A percentile compares a stretch with the other conserved stretches of the same genome.
Evolutionary conservation across 2,888 invertebrate species (phyloP).

Genomic region (Stenoptilia bipunctidactyla): DNA sequence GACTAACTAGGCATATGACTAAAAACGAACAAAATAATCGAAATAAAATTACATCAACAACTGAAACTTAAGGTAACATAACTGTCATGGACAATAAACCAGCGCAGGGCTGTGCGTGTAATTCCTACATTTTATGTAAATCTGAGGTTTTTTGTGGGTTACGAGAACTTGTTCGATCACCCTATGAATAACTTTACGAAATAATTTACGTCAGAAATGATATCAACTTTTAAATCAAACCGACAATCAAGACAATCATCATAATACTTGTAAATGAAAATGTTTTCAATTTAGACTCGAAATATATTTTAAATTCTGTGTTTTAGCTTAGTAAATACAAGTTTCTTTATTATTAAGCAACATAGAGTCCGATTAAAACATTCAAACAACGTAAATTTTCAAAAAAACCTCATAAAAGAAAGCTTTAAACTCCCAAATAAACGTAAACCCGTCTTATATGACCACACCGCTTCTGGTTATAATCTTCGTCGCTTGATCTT

Average conservation of each 20-base stretch:
- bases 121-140: conserved; percentile 41
- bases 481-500: conserved; percentile 54
- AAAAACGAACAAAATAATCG: conserved; percentile 29
- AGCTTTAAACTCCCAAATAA: neutral
- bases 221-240: too few relatives aligned
- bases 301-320: too few relatives aligned
- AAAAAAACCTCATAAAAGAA: too few relatives aligned
- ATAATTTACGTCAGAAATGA: too few relatives aligned
- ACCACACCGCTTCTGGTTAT: conserved; percentile 63
- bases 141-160: conserved; percentile 57
- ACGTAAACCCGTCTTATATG: conserved; percentile 42
- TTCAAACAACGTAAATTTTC: too few relatives aligned
- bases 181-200: conserved; percentile 49
- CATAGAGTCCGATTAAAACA: too few relatives aligned
- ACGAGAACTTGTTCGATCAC: conserved; percentile 42
- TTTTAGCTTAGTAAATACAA: too few relatives aligned
- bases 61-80: conserved; percentile 55
- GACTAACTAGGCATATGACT: conserved; percentile 66
- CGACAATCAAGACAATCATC: too few relatives aligned
- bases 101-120: conserved; percentile 13
- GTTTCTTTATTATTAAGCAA: too few relatives aligned
- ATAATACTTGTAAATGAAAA: too few relatives aligned
- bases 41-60: conserved; percentile 22
- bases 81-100: conserved; percentile 40
- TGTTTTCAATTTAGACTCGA: too few relatives aligned